Evolutionary conservation across 2,797 vertebrate species (phyloP), one percentile per base, ranked within the genome.

Genomic region (Periparus ater): DNA sequence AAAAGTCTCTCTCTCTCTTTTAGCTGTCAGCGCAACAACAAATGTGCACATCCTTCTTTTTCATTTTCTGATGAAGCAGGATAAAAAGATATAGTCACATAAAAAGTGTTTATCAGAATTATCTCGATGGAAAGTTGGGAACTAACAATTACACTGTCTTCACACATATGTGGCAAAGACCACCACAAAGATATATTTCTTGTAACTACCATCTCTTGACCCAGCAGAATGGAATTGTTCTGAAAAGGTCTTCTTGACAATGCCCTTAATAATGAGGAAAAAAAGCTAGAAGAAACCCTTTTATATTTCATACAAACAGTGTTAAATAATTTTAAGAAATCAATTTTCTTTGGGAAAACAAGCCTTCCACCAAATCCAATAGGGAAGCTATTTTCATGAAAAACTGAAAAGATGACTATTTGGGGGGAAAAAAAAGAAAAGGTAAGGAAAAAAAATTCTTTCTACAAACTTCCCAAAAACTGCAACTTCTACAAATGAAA

Each of bases 271-370:
- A 36, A 6, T 70, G 26, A 76, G 25, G 75, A 86, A 79, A 83
- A 19, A 77, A 80, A 85, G 25, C 29, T 45, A n/a, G 29, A 73
- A 87, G 22, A 80, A 84, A 72, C 1, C 7, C 7, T 38, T 42
- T 65, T 13, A 3, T 36, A 54, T 70, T 72, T 84, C 18, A 23
- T 20, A 81, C 5, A 67, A 22, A 67, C 25, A 76, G 12, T 11
- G 67, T 47, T 36, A 76, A 86, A 77, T 57, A 65, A 75, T 88
- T 90, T 13, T 47, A 85, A 71, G 17, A 50, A 80, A 74, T 25
- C 8, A 10, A 30, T 81, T 75, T 93, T 40, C 53, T 36, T 68
- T 61, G 13, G 26, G 21, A 63, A 8, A 50, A 76, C 29, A 65
- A 84, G 22, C 27, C 72, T 85, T 73, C 55, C 66, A 76, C 7